Evolutionary conservation across 2,113 vertebrate species (phyloP), one percentile per base, ranked within the genome.

Genomic region (Silurus glanis): DNA sequence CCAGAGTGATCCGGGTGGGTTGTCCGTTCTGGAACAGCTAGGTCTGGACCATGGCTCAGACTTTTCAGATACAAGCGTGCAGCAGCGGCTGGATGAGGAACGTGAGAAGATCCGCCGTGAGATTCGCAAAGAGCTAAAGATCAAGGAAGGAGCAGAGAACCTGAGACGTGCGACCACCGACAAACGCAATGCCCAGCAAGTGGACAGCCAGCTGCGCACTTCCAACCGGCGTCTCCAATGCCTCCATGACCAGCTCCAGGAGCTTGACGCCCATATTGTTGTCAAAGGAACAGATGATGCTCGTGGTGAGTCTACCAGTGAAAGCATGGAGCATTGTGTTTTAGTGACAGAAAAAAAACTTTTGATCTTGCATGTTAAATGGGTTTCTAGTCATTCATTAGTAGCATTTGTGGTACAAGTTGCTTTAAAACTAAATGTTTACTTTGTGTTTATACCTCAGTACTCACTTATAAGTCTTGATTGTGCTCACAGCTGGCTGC

Each of bases 101-200:
- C 98, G 99, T 91, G 98, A 99, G 93, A 96, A 96, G 95, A 99
- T 99, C 91, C 98, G 97, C 85, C 94, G 97, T 25, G 98, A 99
- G 96, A 99, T 99, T 94, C 97, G 98, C 90, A 99, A 99, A 90
- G 98, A 99, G 95, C 95, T 99, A 90, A 99, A 99, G 95, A 99
- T 99, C 92, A 99, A 99, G 94, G 98, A 99, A 91, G 98, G 98
- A 85, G 97, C 98, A 0, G 98, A 99, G 94, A 99, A 99, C 93
- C 95, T 99, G 88, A 96, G 97, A 85, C 93, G 95, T 5, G 96
- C 91, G 0, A 96, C 94, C 53, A 96, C 95, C 0, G 94, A 95
- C 87, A 95, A 96, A 87, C 95, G 95, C 0, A 95, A 96, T 67
- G 92, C 95, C 53, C 92, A 89, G 71, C 95, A 95, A 0, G 95